Evolutionary conservation across 2,113 vertebrate species (phyloP).

Genomic region (Arvicanthis niloticus): DNA sequence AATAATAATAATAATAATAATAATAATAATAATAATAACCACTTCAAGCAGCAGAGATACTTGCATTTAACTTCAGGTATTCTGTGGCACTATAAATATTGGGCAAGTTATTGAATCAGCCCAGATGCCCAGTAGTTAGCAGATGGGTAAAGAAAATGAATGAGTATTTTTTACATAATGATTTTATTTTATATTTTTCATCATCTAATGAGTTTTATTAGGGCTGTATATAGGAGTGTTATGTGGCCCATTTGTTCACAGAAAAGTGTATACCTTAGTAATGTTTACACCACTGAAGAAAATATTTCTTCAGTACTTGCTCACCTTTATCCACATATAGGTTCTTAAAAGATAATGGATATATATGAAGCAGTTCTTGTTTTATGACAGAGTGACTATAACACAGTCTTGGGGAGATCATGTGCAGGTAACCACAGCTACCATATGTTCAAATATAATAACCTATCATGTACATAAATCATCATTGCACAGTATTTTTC

Average conservation of each 20-base stretch:
- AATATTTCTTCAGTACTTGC: background rate
- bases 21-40: background rate
- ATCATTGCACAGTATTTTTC: background rate
- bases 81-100: no score
- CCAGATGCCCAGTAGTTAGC: background rate
- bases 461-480: background rate
- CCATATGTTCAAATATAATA: background rate
- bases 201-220: background rate
- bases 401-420: background rate
- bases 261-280: background rate
- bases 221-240: no score
- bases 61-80: no score
- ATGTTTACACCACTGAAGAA: background rate
- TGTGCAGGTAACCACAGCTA: background rate
- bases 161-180: background rate
- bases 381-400: background rate
- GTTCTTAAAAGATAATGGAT: background rate
- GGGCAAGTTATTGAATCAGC: background rate
- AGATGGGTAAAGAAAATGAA: background rate
- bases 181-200: background rate
- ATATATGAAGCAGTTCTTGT: background rate
- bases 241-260: background rate
- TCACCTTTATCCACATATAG: background rate
- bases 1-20: background rate
- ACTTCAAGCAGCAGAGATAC: no score